Evolutionary conservation across 2,113 vertebrate genomes (phyloP), one percentile per base, ranked within the genome.

Genomic region (Zosterops hypoxanthus): DNA sequence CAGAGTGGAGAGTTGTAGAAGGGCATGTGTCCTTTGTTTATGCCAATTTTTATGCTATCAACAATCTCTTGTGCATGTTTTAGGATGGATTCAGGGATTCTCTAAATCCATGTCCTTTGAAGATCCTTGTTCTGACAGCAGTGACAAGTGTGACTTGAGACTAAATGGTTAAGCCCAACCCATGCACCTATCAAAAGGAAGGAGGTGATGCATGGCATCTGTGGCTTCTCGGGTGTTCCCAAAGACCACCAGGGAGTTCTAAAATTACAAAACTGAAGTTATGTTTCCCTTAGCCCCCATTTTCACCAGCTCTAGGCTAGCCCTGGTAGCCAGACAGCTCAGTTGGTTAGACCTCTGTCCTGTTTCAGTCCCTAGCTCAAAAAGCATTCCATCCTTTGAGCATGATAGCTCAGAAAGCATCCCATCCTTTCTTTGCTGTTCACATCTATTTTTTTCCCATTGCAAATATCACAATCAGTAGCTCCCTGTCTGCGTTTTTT

Each of bases 201-300:
- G 14, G 12, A 14, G 3, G 5, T 33, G 19, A 50, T 33, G 7
- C 7, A 33, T 0, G 0, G 23, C 46, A 49, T 50, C n/a, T 50
- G 13, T 31, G 20, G 68, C 56, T 71, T 78, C 47, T 71, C 41
- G 33, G 6, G 10, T 25, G 42, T 22, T 63, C 19, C 31, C 11
- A 22, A n/a, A 66, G 16, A 28, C 60, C 44, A 71, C 12, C 7
- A 47, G 15, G 6, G 25, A 82, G 79, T 42, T 53, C 36, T 31
- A 60, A 75, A 91, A 50, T 52, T 20, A 63, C 4, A 59, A 55
- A 88, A 83, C 21, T 52, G 24, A 44, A 55, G 9, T 50, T 64
- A 53, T 31, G 23, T 39, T 75, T 86, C 10, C 39, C 15, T 31
- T 15, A 24, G 17, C 1, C 14, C 6, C 2, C 9, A 29, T 44